Evolutionary conservation across 2,888 invertebrate species (phyloP).

Genomic region (Tineola bisselliella): DNA sequence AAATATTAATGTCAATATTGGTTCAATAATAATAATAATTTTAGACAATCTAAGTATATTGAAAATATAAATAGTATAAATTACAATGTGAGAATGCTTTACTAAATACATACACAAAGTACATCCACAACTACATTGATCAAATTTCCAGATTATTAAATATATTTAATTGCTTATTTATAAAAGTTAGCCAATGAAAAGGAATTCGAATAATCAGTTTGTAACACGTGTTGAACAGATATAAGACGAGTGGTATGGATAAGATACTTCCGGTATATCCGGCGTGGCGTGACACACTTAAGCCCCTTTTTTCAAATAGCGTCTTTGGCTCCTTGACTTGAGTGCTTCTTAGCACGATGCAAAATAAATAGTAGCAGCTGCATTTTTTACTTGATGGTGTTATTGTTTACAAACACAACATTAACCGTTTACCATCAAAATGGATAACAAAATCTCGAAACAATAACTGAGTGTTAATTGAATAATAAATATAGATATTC

Average conservation of each 20-base stretch:
- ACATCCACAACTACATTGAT: background rate
- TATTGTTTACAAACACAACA: slow-evolving; percentile 11
- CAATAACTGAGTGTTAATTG: background rate
- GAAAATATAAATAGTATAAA: too few relatives aligned
- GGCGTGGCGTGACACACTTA: slow-evolving; percentile 18
- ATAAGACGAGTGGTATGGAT: slow-evolving; percentile 37
- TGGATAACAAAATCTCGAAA: background rate
- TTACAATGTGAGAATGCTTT: too few relatives aligned
- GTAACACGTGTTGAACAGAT: slow-evolving; percentile 50
- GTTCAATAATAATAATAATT: too few relatives aligned
- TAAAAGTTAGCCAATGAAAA: background rate
- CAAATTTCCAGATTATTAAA: background rate
- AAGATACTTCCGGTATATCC: slow-evolving; percentile 41
- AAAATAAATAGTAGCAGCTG: slow-evolving; percentile 16
- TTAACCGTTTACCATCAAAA: background rate
- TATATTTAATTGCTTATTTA: background rate
- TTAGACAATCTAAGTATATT: too few relatives aligned
- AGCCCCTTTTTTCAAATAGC: slow-evolving; percentile 24
- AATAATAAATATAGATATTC: background rate
- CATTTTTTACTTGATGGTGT: background rate
- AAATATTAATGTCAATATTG: too few relatives aligned
- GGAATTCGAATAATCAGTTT: slow-evolving; percentile 36
- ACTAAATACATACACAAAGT: too few relatives aligned
- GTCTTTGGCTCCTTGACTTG: slow-evolving; percentile 27
- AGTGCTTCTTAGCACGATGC: slow-evolving; percentile 27